phyloP scores from a whole-genome alignment of 35 echinoderm and acorn worm species.

The Stichopus chloronotus region DNA sequence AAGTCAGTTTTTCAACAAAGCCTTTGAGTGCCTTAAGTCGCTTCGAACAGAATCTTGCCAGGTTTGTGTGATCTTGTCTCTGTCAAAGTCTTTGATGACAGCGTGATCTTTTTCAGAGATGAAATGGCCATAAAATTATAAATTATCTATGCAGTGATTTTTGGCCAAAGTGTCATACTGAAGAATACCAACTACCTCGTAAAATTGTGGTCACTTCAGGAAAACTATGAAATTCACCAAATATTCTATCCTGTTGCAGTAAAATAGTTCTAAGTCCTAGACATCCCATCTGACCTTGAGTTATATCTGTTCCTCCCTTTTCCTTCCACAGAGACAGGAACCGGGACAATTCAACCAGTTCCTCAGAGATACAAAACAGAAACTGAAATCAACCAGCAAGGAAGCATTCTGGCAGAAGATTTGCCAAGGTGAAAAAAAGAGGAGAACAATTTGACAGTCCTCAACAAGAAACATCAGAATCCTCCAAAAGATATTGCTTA shows the following conservation, averaged over 20 bases:
- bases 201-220: too few species aligned
- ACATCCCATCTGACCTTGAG: too few species aligned
- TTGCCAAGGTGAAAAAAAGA: slow-evolving; percentile 61
- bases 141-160: not conserved
- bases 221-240: too few species aligned
- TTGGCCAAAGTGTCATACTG: not conserved
- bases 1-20: slow-evolving; percentile 75
- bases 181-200: too few species aligned
- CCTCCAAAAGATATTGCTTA: too few species aligned
- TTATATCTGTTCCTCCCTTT: not conserved
- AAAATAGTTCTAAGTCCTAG: too few species aligned
- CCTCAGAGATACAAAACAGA: slow-evolving; percentile 70
- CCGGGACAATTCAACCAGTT: slow-evolving; percentile 67
- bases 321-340: slow-evolving; percentile 61
- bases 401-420: slow-evolving; percentile 75
- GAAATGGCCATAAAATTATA: not conserved
- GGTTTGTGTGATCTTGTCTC: slow-evolving; percentile 33
- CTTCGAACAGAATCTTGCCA: slow-evolving; percentile 68
- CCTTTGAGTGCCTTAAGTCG: slow-evolving; percentile 82
- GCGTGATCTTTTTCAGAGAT: not conserved
- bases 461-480: too few species aligned
- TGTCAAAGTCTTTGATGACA: not conserved
- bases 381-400: slow-evolving; percentile 71
- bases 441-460: not conserved
- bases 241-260: too few species aligned